Evolutionary conservation across 2,888 invertebrate species (phyloP), one percentile per base, ranked within the genome.

Genomic region (Chrysodeixis includens): DNA sequence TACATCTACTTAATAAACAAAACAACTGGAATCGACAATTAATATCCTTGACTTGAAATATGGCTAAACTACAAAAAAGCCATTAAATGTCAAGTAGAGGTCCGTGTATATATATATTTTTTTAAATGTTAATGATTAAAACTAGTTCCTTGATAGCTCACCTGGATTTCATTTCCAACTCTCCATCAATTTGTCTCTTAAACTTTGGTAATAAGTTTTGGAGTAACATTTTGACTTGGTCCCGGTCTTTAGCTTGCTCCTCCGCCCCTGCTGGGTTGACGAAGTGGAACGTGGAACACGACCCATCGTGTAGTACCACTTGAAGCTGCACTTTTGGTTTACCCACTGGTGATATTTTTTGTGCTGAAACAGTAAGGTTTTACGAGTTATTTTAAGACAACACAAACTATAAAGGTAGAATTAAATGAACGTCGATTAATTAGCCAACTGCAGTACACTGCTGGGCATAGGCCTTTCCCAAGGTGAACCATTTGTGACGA

Each of bases 271-370:
- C 96, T 5, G 98, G 97, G 91, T 99, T 98, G 56, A 98, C 98
- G 92, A 99, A 99, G 88, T 99, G 99, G 95, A 99, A 99, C 14
- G 99, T 99, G 3, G 99, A 98, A 56, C 98, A 98, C 56, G 97
- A 97, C 22, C 98, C 98, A 95, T 98, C 98, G 82, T 99, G 98
- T 72, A 99, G 95, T 20, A 99, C 98, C 20, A 99, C 97, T 96
- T 99, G 99, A 16, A 99, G 95, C 90, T 99, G 99, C 62, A 99
- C 98, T 95, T 99, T 99, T 30, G 99, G 97, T 93, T 99, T 99
- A 30, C 99, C 99, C 83, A 97, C 99, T 0, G 99, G 99, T 30
- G 98, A 98, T 82, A 99, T 99, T 95, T 99, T 99, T 96, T 99
- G 99, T 76, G 97, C 98, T 98, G 90, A 56, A 95, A 93, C 55